Base-by-base conservation (phyloP, 2,888 invertebrate species). In the Lottia gigantea region DNA sequence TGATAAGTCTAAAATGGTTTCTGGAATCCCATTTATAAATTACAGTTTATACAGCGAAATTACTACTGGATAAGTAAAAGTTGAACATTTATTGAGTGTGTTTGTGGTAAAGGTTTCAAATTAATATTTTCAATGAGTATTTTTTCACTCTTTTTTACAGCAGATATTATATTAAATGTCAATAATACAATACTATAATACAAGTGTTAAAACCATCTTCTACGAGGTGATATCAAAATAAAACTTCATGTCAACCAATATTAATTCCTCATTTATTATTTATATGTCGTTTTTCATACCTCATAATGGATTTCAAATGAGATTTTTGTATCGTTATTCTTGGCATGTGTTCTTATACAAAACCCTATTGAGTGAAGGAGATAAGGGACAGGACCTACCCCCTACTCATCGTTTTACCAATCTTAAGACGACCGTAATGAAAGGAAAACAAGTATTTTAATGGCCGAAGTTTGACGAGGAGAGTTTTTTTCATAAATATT, bases 391-490 rank as follows among this genome's bases (percentile, higher is more conserved):
- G 55, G 55, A 11, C 12, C 55, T 19, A 55, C 55, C 55, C 55
- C 55, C 55, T 55, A 23, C 55, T 55, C 55, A 19, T 55, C 23
- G 19, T 23, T 23, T 23, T 14, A 55, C 55, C 23, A 55, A 19
- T 23, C 23, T 55, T 55, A 55, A 19, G 19, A 55, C 23, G 23
- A 12, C 11, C 11, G 14, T 55, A 55, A 55, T 55, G 55, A 55
- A 55, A 55, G 23, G 55, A 55, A 55, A 55, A 55, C 55, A 55
- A 40, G 55, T 23, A 55, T 23, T 55, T 55, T 55, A 55, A 55
- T 55, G 55, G 55, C 11, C 55, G 55, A 55, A 55, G 55, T 55
- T 55, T 55, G 55, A 23, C 55, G 55, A 55, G 23, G 55, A 55
- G 55, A 55, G 14, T 55, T 23, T n/a, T 55, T 23, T 55, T 55